phyloP scores from a whole-genome alignment of 2,797 vertebrate species.

The Ceryle rudis region DNA sequence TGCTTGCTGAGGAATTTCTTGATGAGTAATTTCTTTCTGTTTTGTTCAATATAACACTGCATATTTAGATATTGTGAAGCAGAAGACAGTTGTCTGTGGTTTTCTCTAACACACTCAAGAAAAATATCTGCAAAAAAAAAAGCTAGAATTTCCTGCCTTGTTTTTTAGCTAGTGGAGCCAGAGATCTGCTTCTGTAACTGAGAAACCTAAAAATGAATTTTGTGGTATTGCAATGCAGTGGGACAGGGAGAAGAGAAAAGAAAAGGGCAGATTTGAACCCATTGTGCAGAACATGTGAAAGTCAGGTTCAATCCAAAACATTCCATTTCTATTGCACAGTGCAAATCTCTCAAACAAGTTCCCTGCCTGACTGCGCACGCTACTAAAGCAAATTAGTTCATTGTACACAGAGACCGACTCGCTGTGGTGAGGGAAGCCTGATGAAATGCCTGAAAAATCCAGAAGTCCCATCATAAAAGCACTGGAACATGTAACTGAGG shows the following conservation, averaged over 20 bases:
- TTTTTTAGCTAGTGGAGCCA: neutral
- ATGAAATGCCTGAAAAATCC: neutral
- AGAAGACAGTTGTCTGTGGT: neutral
- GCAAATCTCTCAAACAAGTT: neutral
- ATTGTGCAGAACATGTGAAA: neutral
- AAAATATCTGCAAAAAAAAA: neutral
- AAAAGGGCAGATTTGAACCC: neutral
- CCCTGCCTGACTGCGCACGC: too few relatives aligned
- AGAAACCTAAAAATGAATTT: neutral
- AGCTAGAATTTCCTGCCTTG: fast-evolving
- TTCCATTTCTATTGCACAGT: neutral
- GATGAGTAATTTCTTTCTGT: constrained; percentile 31
- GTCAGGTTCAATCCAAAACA: neutral
- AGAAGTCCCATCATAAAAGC: neutral
- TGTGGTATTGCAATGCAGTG: neutral
- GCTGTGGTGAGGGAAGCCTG: neutral
- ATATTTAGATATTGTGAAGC: neutral
- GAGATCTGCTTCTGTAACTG: neutral
- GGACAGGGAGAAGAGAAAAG: neutral
- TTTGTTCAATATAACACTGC: neutral
- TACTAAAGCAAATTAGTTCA: neutral
- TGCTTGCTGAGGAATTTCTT: constrained; percentile 26
- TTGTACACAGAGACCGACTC: neutral
- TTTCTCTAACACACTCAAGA: neutral
- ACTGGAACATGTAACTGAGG: neutral